Evolutionary conservation across 1,140 invertebrate species (phyloP), one percentile per base, ranked within the genome.

Genomic region (Anastatus disparis): DNA sequence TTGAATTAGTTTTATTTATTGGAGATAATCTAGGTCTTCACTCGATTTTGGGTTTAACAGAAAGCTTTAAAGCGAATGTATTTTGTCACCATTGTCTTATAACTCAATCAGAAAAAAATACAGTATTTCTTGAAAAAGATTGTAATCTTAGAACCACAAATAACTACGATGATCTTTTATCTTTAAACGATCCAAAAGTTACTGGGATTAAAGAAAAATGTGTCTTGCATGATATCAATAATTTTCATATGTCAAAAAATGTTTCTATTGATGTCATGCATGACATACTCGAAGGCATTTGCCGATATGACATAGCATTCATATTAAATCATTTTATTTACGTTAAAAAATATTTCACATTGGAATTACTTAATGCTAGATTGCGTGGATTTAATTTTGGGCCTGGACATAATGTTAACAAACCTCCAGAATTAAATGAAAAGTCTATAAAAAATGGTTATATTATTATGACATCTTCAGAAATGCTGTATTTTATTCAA

Each of bases 231-330:
- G n/a, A n/a, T n/a, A n/a, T n/a, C n/a, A n/a, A n/a, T n/a, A n/a
- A n/a, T 71, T 85, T 84, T 76, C 77, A 83, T 77, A 73, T 81
- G 22, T 76, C 77, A 42, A 58, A 79, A 26, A 84, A 85, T 76
- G 73, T 75, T 59, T 74, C 74, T 38, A 75, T 80, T 42, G 82
- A 85, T 75, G 50, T 77, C 2, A 83, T 84, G 82, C 81, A 85
- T 70, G 83, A 85, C 67, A 38, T 84, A 24, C 77, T 81, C 29
- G 82, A 85, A 75, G 82, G 84, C 2, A 73, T 84, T 68, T 80
- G 74, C 24, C 75, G 78, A 31, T 83, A 81, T 66, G 77, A 81
- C 68, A 66, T 85, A 42, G 74, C 74, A 61, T 66, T 81, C 56
- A 56, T n/a, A n/a, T n/a, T n/a, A n/a, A n/a, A n/a, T n/a, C n/a